These are phyloP conservation scores for Penaeus japonicus DNA, from an alignment of 1,140 invertebrate species.

Conservation along the genomic window DNA sequence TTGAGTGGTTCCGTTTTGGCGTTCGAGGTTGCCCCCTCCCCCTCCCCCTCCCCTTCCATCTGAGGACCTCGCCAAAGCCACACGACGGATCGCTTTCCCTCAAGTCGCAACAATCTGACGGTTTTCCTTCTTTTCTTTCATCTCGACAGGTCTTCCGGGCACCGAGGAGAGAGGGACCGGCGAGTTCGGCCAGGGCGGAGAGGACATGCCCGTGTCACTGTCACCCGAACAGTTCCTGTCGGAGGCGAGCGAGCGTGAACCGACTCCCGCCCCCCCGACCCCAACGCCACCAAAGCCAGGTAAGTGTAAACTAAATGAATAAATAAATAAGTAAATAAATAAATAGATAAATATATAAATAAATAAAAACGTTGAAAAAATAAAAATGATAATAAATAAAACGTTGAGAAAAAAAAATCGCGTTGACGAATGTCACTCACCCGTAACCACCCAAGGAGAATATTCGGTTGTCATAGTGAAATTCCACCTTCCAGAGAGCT, in stretches of 20 bases:
- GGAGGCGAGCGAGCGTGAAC: constrained; percentile 11
- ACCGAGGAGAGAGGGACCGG: constrained; percentile 2
- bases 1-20: no score
- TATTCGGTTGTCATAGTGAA: background rate
- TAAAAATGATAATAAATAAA: no score
- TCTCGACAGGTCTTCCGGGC: background rate
- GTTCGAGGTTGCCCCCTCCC: no score
- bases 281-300: constrained; percentile 42
- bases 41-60: background rate
- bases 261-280: constrained; percentile 29
- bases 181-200: background rate
- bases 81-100: background rate
- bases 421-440: no score
- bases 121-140: background rate
- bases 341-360: no score
- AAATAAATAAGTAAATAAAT: no score
- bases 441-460: no score
- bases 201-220: constrained; percentile 5
- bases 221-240: constrained; percentile 30
- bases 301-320: no score
- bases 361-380: no score
- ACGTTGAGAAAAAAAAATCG: no score
- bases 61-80: no score
- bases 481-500: constrained; percentile 34
- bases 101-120: no score